These are phyloP conservation scores for Toxonevra muliebris DNA, from an alignment of 2,888 invertebrate species.

Conservation along the genomic window DNA sequence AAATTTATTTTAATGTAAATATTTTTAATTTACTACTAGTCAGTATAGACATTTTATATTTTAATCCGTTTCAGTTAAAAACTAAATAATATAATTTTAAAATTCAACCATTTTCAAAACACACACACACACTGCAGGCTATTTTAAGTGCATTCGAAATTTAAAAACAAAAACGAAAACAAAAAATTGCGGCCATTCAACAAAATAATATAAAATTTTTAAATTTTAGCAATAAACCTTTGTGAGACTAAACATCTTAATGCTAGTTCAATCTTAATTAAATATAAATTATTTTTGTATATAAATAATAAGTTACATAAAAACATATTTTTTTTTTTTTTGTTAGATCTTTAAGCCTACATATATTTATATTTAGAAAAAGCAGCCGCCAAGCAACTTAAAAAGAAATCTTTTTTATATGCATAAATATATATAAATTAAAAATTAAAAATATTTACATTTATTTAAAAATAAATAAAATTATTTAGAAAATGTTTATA, in stretches of 20 bases:
- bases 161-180: constrained; percentile 1
- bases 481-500: constrained; percentile 30
- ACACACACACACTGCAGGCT: neutral
- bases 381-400: constrained; percentile 47
- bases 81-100: neutral
- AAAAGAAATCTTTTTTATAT: constrained; percentile 30
- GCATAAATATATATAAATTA: constrained; percentile 9
- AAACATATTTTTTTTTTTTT: neutral
- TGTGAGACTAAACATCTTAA: constrained; percentile 28
- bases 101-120: neutral
- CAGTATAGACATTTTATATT: constrained; percentile 26
- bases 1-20: constrained; percentile 5
- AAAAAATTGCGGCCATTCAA: constrained; percentile 29
- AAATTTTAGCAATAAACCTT: constrained; percentile 20
- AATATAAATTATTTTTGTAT: neutral
- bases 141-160: neutral
- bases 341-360: constrained; percentile 1
- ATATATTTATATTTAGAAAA: constrained; percentile 25
- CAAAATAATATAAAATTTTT: constrained; percentile 15
- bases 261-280: neutral
- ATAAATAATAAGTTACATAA: constrained; percentile 8
- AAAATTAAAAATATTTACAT: constrained; percentile 32
- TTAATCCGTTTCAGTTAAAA: neutral
- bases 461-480: constrained; percentile 34
- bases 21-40: constrained; percentile 33